phyloP scores from a whole-genome alignment of 2,888 invertebrate genomes.

The Athalia circularis region DNA sequence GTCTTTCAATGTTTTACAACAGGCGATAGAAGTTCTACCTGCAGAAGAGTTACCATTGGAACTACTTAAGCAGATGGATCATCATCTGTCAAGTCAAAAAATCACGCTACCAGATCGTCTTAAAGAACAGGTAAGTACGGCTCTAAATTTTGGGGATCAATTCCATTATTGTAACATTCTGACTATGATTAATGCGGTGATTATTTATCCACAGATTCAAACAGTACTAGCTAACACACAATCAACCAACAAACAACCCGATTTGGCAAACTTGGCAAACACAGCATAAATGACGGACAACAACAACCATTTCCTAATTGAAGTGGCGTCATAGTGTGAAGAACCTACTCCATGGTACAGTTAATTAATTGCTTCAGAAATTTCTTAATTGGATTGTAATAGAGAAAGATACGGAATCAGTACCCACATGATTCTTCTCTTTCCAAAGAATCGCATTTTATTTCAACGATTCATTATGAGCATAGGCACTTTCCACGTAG shows the following conservation, averaged over 20 bases:
- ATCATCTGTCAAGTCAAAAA: not conserved
- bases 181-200: not conserved
- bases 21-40: constrained; percentile 69
- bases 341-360: no score
- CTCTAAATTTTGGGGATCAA: no score
- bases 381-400: no score
- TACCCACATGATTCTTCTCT: not conserved
- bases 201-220: not conserved
- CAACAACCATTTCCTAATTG: not conserved
- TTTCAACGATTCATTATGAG: not conserved
- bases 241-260: constrained; percentile 1
- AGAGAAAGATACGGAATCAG: no score
- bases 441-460: not conserved
- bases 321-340: not conserved
- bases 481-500: constrained; percentile 14
- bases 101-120: constrained; percentile 4
- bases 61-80: not conserved
- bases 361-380: no score
- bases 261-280: constrained; percentile 2
- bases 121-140: constrained; percentile 5
- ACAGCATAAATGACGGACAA: no score
- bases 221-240: not conserved
- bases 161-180: not conserved
- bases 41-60: not conserved
- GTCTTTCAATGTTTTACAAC: constrained; percentile 75